phyloP scores from a whole-genome alignment of 2,113 vertebrate genomes.

The Isichthys henryi region DNA sequence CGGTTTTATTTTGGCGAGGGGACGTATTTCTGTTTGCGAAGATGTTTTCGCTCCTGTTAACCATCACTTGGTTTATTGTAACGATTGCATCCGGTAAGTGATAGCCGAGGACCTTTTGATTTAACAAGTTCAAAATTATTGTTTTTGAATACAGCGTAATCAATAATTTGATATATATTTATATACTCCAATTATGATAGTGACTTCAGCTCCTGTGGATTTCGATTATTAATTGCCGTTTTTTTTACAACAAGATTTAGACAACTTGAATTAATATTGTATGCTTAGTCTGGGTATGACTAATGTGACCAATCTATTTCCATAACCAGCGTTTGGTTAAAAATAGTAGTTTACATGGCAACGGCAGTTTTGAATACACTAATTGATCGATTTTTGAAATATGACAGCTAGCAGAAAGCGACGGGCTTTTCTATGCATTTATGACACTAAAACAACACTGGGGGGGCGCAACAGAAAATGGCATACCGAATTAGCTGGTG shows the following conservation, averaged over 20 bases:
- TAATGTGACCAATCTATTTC: slow-evolving; percentile 1
- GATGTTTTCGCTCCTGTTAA: neutral
- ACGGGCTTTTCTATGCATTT: neutral
- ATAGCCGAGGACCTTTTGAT: neutral
- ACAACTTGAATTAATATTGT: neutral
- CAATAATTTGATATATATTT: neutral
- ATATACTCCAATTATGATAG: neutral
- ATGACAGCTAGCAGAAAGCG: neutral
- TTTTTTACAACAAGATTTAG: neutral
- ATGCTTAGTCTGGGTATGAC: neutral
- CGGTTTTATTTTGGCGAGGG: neutral
- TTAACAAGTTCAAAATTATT: neutral
- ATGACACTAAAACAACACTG: neutral
- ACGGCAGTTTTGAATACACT: neutral
- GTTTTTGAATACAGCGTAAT: neutral
- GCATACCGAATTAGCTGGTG: neutral
- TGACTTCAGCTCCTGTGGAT: neutral
- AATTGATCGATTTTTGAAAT: neutral
- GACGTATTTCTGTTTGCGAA: neutral
- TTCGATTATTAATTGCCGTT: neutral
- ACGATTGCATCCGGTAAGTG: neutral
- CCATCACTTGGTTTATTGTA: neutral
- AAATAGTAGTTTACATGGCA: slow-evolving; percentile 8
- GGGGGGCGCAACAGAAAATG: neutral
- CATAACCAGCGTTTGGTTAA: neutral